Evolutionary conservation across 2,797 vertebrate genomes (phyloP), one percentile per base, ranked within the genome.

Genomic region (Halcyon badia): DNA sequence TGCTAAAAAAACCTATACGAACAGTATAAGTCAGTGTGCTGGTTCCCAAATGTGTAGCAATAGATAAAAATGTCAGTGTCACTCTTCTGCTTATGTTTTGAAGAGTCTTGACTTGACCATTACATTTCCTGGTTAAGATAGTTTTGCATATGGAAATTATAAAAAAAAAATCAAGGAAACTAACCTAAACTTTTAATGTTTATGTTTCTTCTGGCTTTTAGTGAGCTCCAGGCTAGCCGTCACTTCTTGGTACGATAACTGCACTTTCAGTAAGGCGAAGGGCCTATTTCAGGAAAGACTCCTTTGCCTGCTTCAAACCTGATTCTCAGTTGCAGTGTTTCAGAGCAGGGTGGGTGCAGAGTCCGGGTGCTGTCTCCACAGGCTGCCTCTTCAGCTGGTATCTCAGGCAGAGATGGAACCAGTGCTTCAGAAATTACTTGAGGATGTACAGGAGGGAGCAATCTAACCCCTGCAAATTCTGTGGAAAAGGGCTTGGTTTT

Each of bases 371-470:
- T 51, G 61, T 6, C 49, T 51, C 26, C 49, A 51, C 9, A 10
- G 49, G 49, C 25, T 51, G 49, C 14, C 49, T 51, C 9, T 51
- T 51, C 14, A 51, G 25, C 26, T 26, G 26, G 14, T 51, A 51
- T 51, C 33, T 31, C 6, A 2, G 37, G 54, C 48, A 42, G 76
- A 2, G 2, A 4, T 21, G 37, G 44, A 54, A 8, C 22, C 61
- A 49, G 18, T 7, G 9, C 4, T 7, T 52, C 0, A 0, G 8
- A 24, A 61, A 24, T 60, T 26, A 6, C 18, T 48, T 22, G 4
- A 10, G 28, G 22, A 5, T 57, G 22, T 1, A 1, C 28, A n/a
- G 21, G 18, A 56, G 25, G 52, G 37, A 91, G 18, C 8, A 30
- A 28, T 31, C 44, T 17, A 51, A 54, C 3, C 18, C 3, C 3